Evolutionary conservation across 2,113 vertebrate genomes (phyloP).

Genomic region (Mystacornis crossleyi): DNA sequence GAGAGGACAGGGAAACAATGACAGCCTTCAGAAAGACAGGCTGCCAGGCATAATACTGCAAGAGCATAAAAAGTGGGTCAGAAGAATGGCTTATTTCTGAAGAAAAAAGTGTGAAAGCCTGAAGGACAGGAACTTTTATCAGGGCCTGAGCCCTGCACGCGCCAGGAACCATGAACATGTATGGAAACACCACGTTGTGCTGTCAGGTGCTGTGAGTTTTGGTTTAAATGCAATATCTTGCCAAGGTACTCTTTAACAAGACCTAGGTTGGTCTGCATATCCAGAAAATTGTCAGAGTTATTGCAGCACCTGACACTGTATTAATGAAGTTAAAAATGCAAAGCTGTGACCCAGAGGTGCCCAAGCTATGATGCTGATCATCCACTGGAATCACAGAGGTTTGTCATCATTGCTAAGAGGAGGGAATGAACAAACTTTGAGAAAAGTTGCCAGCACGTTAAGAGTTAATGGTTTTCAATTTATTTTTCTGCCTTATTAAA

Average conservation of each 20-base stretch:
- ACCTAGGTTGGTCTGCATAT: neutral
- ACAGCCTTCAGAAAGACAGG: neutral
- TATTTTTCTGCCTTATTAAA: neutral
- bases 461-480: neutral
- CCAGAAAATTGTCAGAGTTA: neutral
- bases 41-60: neutral
- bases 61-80: neutral
- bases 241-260: neutral
- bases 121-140: neutral
- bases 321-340: neutral
- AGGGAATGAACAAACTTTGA: neutral
- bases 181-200: neutral
- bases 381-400: neutral
- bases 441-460: neutral
- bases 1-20: neutral
- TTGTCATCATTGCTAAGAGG: neutral
- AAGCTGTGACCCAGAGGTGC: neutral
- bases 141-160: neutral
- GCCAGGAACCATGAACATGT: neutral
- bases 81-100: neutral
- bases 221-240: neutral
- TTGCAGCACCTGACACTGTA: neutral
- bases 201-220: neutral
- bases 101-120: neutral
- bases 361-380: neutral